These are phyloP conservation scores for Drosophila hamatofila DNA, from an alignment of 2,888 invertebrate genomes.

Conservation along the genomic window DNA sequence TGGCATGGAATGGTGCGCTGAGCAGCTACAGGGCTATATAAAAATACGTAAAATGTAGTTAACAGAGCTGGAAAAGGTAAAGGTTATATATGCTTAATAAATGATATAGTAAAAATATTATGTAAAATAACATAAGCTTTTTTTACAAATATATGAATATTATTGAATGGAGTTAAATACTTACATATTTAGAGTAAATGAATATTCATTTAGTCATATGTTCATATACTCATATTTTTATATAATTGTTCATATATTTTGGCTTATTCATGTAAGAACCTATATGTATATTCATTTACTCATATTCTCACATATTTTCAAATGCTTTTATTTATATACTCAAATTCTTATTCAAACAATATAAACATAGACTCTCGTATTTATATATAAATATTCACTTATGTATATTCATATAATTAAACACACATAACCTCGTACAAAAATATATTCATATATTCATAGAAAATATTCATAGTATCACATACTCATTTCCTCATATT, in stretches of 20 bases:
- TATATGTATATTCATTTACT: background rate
- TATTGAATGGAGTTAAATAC: too few relatives aligned
- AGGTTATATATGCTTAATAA: background rate
- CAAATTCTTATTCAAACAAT: background rate
- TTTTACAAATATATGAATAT: too few relatives aligned
- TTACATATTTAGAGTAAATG: too few relatives aligned
- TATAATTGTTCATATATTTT: too few relatives aligned
- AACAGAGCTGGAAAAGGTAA: background rate
- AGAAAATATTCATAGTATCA: too few relatives aligned
- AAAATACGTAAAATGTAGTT: slow-evolving; percentile 4
- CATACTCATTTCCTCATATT: background rate
- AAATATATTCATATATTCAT: too few relatives aligned
- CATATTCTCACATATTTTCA: background rate
- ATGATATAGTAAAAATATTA: background rate
- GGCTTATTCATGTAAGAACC: too few relatives aligned
- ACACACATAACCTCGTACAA: too few relatives aligned
- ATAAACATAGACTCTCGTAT: background rate
- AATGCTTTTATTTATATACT: background rate
- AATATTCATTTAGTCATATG: too few relatives aligned
- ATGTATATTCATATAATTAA: too few relatives aligned
- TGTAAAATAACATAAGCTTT: too few relatives aligned
- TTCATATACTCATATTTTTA: background rate
- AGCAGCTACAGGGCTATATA: slow-evolving; percentile 4
- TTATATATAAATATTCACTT: too few relatives aligned
- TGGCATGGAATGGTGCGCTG: slow-evolving; percentile 18